These are phyloP conservation scores for Pelochelys cantorii DNA, from an alignment of 2,797 vertebrate genomes.

Conservation along the genomic window DNA sequence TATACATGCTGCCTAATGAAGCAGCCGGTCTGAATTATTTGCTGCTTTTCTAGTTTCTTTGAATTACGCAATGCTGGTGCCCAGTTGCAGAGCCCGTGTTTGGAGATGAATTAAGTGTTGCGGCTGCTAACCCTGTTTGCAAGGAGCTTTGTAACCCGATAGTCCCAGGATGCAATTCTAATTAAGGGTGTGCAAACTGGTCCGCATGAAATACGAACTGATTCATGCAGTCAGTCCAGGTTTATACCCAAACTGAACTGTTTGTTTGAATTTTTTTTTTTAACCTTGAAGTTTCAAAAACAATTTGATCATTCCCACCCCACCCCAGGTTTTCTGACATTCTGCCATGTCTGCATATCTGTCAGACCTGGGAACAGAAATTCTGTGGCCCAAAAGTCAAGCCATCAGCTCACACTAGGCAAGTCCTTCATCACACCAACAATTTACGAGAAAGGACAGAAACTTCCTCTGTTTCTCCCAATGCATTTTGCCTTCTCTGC, in stretches of 20 bases:
- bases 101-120: constrained; percentile 53
- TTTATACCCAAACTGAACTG: background rate
- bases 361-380: background rate
- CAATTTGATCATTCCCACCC: background rate
- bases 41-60: background rate
- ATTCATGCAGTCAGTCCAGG: background rate
- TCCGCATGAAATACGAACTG: constrained; percentile 18
- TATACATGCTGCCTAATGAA: background rate
- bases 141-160: constrained; percentile 56
- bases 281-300: background rate
- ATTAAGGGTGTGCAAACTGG: constrained; percentile 6
- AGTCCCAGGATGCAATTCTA: constrained; percentile 28
- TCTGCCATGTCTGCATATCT: background rate
- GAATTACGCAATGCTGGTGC: background rate
- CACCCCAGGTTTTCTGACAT: background rate
- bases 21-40: constrained; percentile 3
- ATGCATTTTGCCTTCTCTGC: background rate
- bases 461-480: background rate
- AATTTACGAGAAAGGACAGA: background rate
- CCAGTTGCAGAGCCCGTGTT: background rate
- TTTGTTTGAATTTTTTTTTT: background rate
- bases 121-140: constrained; percentile 55
- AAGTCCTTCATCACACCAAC: background rate
- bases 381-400: background rate
- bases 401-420: background rate